phyloP scores from a whole-genome alignment of 2,888 invertebrate genomes.

The Nemotelus pantherinus region DNA sequence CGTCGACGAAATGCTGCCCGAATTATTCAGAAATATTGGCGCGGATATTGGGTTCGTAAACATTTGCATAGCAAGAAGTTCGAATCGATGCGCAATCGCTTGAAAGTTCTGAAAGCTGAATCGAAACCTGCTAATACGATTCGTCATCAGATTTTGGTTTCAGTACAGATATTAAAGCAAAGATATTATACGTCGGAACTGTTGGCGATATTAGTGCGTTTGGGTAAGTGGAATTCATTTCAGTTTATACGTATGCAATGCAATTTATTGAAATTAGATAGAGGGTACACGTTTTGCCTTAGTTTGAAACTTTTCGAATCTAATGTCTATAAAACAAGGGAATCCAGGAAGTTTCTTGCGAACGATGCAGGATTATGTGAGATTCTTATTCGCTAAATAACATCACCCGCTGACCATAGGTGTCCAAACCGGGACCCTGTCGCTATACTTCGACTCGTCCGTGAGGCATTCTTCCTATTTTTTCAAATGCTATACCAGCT shows the following conservation, averaged over 20 bases:
- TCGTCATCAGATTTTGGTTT: slow-evolving; percentile 58
- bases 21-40: slow-evolving; percentile 72
- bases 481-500: too few relatives aligned
- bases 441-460: too few relatives aligned
- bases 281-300: too few relatives aligned
- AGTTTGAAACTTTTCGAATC: too few relatives aligned
- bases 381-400: too few relatives aligned
- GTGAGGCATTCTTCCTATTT: too few relatives aligned
- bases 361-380: too few relatives aligned
- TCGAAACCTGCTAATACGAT: slow-evolving; percentile 57
- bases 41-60: slow-evolving; percentile 65
- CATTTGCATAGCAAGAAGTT: slow-evolving; percentile 56
- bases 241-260: background rate
- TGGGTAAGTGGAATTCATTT: slow-evolving; percentile 56
- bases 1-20: slow-evolving; percentile 68
- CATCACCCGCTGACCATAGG: too few relatives aligned
- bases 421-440: too few relatives aligned
- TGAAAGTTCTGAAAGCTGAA: slow-evolving; percentile 56
- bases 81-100: slow-evolving; percentile 56
- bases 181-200: slow-evolving; percentile 60
- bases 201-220: slow-evolving; percentile 57
- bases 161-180: slow-evolving; percentile 60
- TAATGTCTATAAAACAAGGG: too few relatives aligned
- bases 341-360: too few relatives aligned
- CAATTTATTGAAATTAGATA: background rate